Conservation (phyloP, 92 coral and sea anemone genomes). For the Epizoanthus fatuus region DNA sequence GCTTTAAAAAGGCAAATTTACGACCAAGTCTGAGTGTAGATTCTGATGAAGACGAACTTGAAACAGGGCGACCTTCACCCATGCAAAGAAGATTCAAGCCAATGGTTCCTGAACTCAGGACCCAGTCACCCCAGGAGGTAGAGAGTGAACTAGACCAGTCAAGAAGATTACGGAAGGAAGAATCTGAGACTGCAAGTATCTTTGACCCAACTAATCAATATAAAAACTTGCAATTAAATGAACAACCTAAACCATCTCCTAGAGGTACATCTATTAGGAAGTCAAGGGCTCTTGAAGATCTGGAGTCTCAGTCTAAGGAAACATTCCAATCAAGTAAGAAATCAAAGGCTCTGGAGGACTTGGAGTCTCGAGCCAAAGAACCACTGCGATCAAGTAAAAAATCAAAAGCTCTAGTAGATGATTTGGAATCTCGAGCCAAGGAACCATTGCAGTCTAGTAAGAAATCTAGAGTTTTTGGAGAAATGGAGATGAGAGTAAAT, state of each 20-base stretch:
- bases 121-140: constrained; percentile 13
- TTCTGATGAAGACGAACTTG: constrained; percentile 18
- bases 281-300: background rate
- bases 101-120: constrained; percentile 5
- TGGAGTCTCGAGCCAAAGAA: constrained; percentile 26
- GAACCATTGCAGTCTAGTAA: constrained; percentile 8
- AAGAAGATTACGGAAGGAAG: background rate
- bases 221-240: background rate
- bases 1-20: background rate
- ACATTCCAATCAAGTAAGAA: constrained; percentile 2
- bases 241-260: background rate
- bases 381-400: background rate
- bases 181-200: background rate
- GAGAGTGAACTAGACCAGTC: constrained; percentile 1
- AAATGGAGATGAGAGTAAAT: constrained; percentile 9
- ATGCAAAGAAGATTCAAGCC: background rate
- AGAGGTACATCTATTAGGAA: constrained; percentile 8
- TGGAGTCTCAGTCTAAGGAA: background rate
- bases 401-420: constrained; percentile 16
- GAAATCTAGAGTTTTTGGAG: constrained; percentile 1
- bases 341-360: constrained; percentile 26
- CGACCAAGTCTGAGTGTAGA: background rate
- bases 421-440: constrained; percentile 12
- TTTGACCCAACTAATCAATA: background rate
- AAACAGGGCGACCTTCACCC: background rate